Evolutionary conservation across 2,113 vertebrate species (phyloP), one percentile per base, ranked within the genome.

Genomic region (Artemisiospiza belli): DNA sequence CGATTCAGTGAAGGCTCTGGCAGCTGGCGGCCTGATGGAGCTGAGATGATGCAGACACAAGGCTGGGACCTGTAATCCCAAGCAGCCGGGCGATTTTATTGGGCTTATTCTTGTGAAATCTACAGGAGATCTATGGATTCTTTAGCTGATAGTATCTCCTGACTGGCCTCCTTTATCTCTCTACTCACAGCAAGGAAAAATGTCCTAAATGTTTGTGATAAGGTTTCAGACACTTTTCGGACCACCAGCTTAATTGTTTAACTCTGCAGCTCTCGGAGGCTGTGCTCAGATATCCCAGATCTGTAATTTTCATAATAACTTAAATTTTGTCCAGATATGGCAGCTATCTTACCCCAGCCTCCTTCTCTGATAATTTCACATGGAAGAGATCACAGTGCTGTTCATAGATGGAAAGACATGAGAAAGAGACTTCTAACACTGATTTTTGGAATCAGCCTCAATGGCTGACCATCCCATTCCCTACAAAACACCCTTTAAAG

Each of bases 11-110:
- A 93, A 94, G 68, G 86, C 61, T 94, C 92, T 84, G 83, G 93
- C 95, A 95, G 94, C 93, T 95, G 94, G 88, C 1, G 0, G 94
- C 75, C 85, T 81, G 85, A 89, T 4, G 20, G 83, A 67, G 76
- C 54, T 91, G 93, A 96, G 83, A 94, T 87, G 92, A 84, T 95
- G 94, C 93, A 96, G 94, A 96, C 92, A 79, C 77, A 90, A 89
- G 90, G 90, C 93, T 83, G 92, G 69, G 95, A 88, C 64, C 66
- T 86, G 90, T 96, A 97, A 96, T 97, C 95, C 93, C 83, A 75
- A 95, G 92, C 85, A 96, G 95, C 90, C 83, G 9, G 77, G 76
- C 85, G 72, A 90, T 83, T 96, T 95, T 90, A 92, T 90, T 92
- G 37, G 84, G 61, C 63, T 94, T 89, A 52, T 88, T 95, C 80